These are phyloP conservation scores for Ecdyonurus torrentis DNA, from an alignment of 2,888 invertebrate species.

Conservation along the genomic window DNA sequence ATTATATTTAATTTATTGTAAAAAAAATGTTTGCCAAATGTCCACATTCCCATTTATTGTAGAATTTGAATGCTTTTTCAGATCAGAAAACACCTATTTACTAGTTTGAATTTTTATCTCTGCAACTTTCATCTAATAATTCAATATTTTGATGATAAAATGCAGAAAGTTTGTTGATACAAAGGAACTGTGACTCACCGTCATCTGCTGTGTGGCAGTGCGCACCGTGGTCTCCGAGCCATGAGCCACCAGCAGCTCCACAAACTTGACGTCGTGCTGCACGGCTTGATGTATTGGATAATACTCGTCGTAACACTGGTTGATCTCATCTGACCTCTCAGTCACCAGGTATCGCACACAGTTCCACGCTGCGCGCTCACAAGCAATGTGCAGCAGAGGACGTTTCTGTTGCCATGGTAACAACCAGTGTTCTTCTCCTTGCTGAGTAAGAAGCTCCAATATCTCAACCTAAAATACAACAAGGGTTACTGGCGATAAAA, in stretches of 20 bases:
- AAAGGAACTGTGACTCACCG: too few relatives aligned
- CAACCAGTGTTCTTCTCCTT: slow-evolving; percentile 52
- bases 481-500: too few relatives aligned
- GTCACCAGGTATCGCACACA: slow-evolving; percentile 49
- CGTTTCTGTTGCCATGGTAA: slow-evolving; percentile 26
- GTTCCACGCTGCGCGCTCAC: slow-evolving; percentile 52
- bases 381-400: slow-evolving; percentile 48
- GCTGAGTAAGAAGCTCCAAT: slow-evolving; percentile 43
- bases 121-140: too few relatives aligned
- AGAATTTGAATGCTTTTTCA: too few relatives aligned
- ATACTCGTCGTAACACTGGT: slow-evolving; percentile 54
- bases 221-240: slow-evolving; percentile 54
- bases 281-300: slow-evolving; percentile 64
- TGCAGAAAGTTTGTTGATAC: too few relatives aligned
- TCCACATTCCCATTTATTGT: too few relatives aligned
- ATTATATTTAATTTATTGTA: too few relatives aligned
- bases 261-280: slow-evolving; percentile 49
- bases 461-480: slow-evolving; percentile 29
- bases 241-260: slow-evolving; percentile 41
- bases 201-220: slow-evolving; percentile 56
- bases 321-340: slow-evolving; percentile 48
- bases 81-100: too few relatives aligned
- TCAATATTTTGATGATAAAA: too few relatives aligned
- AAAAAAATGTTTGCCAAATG: too few relatives aligned
- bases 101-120: too few relatives aligned